Conservation (phyloP, 2,888 invertebrate genomes). For the Neuroscelio doddi region DNA sequence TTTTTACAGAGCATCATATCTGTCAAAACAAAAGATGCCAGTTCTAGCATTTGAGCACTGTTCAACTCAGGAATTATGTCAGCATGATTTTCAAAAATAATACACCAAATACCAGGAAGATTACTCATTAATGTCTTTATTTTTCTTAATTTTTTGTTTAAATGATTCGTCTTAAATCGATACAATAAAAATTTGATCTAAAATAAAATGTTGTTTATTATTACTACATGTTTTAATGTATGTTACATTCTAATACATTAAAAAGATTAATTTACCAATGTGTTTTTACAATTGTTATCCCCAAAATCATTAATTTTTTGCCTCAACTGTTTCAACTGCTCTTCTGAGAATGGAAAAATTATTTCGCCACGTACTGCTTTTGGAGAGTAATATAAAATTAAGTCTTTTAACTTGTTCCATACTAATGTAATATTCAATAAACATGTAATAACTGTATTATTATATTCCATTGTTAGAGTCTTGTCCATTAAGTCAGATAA, state of each 20-base stretch:
- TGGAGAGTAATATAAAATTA: constrained; percentile 56
- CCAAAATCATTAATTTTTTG: constrained; percentile 49
- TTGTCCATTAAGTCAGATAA: constrained; percentile 51
- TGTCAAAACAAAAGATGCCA: constrained; percentile 9
- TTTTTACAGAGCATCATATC: constrained; percentile 4
- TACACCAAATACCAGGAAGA: neutral
- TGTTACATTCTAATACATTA: constrained; percentile 30
- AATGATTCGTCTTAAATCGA: neutral
- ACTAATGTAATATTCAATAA: constrained; percentile 52
- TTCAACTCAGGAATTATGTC: constrained; percentile 5
- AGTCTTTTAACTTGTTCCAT: constrained; percentile 56
- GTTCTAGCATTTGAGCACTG: constrained; percentile 13
- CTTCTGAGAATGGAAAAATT: constrained; percentile 50
- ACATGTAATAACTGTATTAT: constrained; percentile 44
- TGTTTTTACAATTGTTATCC: constrained; percentile 48
- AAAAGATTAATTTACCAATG: constrained; percentile 55
- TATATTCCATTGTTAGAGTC: constrained; percentile 45
- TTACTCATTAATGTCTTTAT: neutral
- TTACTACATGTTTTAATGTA: constrained; percentile 20
- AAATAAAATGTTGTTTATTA: constrained; percentile 10
- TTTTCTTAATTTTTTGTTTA: neutral
- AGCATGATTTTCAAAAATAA: constrained; percentile 10
- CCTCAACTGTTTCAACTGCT: constrained; percentile 53
- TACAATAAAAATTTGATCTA: constrained; percentile 18
- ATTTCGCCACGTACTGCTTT: constrained; percentile 40